Percentiles rank a stretch among this genome's conserved stretches.
These are phyloP conservation scores for Rhizomys pruinosus DNA, from an alignment of 2,113 vertebrate species.

Conservation along the genomic window DNA sequence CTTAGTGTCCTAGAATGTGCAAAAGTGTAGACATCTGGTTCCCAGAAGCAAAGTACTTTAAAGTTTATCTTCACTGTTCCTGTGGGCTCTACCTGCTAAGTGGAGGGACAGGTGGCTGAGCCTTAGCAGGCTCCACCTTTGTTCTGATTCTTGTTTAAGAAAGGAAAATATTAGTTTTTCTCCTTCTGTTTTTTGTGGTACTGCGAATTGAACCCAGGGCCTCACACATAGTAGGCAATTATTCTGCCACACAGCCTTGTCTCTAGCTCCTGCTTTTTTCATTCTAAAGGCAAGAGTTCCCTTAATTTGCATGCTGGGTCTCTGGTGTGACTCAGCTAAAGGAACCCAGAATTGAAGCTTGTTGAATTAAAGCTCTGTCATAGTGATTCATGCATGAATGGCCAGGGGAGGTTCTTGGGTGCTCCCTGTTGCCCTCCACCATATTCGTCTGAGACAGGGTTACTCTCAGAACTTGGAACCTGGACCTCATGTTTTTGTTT, in stretches of 20 bases:
- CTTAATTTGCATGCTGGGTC: background rate
- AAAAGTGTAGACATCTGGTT: background rate
- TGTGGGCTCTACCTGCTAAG: background rate
- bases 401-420: background rate
- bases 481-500: background rate
- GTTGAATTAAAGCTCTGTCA: background rate
- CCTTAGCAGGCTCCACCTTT: background rate
- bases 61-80: conserved; percentile 20
- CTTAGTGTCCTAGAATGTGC: background rate
- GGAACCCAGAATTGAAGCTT: conserved; percentile 40
- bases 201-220: background rate
- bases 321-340: background rate
- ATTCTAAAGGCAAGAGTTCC: background rate
- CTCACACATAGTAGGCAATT: background rate
- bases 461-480: background rate
- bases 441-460: background rate
- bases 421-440: background rate
- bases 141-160: conserved; percentile 16
- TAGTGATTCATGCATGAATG: background rate
- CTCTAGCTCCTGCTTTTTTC: background rate
- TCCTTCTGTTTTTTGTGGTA: background rate
- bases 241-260: background rate
- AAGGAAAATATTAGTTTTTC: conserved; percentile 22
- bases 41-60: background rate
- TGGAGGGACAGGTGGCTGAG: background rate